phyloP scores from a whole-genome alignment of 2,888 invertebrate genomes.

The Pristionchus maxplancki region DNA sequence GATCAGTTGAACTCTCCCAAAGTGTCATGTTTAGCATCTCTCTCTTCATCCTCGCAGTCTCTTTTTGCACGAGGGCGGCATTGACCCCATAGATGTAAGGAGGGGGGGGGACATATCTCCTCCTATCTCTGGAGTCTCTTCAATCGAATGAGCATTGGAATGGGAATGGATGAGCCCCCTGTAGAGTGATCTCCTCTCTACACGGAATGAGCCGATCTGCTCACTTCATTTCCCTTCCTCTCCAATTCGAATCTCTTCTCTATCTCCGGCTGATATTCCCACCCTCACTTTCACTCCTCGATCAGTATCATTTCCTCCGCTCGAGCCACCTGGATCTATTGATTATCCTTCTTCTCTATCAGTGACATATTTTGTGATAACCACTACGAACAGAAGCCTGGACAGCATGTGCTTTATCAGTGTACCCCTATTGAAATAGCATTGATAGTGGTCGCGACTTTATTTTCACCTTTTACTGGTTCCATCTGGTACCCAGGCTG shows the following conservation, averaged over 20 bases:
- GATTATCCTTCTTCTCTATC: too few relatives aligned
- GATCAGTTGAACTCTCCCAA: neutral
- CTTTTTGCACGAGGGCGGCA: neutral
- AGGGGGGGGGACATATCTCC: neutral
- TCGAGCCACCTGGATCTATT: neutral
- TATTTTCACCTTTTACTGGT: too few relatives aligned
- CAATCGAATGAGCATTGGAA: slow-evolving; percentile 12
- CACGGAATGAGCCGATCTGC: neutral
- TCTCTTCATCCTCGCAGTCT: neutral
- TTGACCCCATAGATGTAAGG: neutral
- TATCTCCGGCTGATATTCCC: neutral
- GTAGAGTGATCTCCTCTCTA: neutral
- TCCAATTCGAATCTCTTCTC: neutral
- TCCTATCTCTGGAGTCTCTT: neutral
- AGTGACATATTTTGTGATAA: too few relatives aligned
- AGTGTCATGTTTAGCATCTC: neutral
- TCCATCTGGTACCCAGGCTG: too few relatives aligned
- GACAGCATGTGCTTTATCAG: too few relatives aligned
- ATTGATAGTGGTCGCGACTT: too few relatives aligned
- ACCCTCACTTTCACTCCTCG: slow-evolving; percentile 3
- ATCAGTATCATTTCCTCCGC: neutral
- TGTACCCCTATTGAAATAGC: too few relatives aligned
- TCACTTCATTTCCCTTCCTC: neutral
- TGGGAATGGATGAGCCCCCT: slow-evolving; percentile 1
- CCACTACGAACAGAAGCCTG: too few relatives aligned